These are phyloP conservation scores for Panzeria rudis DNA, from an alignment of 2,888 invertebrate genomes.

Conservation along the genomic window DNA sequence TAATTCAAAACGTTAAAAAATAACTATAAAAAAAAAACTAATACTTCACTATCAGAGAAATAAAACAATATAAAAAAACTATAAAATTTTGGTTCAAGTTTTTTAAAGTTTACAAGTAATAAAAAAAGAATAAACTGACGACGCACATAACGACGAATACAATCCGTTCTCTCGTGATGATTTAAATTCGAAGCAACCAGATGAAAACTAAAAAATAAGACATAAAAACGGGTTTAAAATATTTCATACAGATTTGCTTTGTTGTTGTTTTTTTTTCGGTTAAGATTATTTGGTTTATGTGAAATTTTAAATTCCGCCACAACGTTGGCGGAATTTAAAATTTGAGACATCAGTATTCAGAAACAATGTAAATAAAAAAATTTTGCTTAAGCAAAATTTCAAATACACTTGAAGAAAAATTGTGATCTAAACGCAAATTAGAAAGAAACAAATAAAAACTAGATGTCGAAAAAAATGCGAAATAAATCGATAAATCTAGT, in stretches of 20 bases:
- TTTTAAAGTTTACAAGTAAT: not conserved
- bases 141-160: not conserved
- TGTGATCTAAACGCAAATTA: not conserved
- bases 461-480: too few species aligned
- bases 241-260: conserved; percentile 41
- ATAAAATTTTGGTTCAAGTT: not conserved
- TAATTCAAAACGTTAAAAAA: not conserved
- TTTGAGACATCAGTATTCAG: conserved; percentile 42
- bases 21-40: conserved; percentile 24
- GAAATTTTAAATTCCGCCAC: conserved; percentile 53
- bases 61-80: not conserved
- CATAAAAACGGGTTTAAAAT: conserved; percentile 47
- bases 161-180: conserved; percentile 35
- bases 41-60: conserved; percentile 4
- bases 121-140: not conserved
- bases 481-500: too few species aligned
- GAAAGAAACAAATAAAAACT: not conserved
- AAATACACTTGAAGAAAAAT: not conserved
- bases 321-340: conserved; percentile 66
- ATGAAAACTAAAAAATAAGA: conserved; percentile 11
- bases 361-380: not conserved
- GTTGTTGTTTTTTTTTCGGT: too few species aligned
- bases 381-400: not conserved
- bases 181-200: conserved; percentile 48
- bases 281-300: not conserved